Evolutionary conservation across 2,113 vertebrate species (phyloP).

Genomic region (Eubucco bourcierii): DNA sequence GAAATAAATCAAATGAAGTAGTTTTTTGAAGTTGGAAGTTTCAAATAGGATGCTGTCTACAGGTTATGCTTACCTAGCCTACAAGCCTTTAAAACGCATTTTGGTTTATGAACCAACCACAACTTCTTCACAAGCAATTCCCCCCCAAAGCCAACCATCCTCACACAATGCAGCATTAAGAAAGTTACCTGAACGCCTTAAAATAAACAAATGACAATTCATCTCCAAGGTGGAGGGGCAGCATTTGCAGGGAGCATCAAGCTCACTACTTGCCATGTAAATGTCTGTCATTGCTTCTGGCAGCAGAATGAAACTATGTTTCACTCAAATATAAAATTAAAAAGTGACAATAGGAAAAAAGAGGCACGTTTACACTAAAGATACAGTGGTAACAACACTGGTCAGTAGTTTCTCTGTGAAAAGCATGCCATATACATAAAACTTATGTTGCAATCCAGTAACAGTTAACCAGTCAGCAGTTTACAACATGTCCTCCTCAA

Average conservation of each 20-base stretch:
- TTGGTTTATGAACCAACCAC: not conserved
- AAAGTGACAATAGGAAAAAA: not conserved
- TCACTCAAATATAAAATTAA: not conserved
- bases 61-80: not conserved
- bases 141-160: not conserved
- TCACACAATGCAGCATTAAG: not conserved
- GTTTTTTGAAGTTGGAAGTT: not conserved
- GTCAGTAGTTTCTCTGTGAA: not conserved
- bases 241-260: not conserved
- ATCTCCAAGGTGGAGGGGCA: not conserved
- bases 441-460: conserved; percentile 12
- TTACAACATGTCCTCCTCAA: not conserved
- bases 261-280: not conserved
- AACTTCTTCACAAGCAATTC: not conserved
- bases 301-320: not conserved
- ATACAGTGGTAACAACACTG: not conserved
- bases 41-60: not conserved
- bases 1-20: not conserved
- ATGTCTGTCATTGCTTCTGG: not conserved
- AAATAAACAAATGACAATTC: not conserved
- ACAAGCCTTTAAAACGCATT: not conserved
- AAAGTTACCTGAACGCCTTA: not conserved
- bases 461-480: not conserved
- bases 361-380: not conserved
- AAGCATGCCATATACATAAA: not conserved